phyloP scores from a whole-genome alignment of 2,113 vertebrate species.

The Grammomys dolichurus region DNA sequence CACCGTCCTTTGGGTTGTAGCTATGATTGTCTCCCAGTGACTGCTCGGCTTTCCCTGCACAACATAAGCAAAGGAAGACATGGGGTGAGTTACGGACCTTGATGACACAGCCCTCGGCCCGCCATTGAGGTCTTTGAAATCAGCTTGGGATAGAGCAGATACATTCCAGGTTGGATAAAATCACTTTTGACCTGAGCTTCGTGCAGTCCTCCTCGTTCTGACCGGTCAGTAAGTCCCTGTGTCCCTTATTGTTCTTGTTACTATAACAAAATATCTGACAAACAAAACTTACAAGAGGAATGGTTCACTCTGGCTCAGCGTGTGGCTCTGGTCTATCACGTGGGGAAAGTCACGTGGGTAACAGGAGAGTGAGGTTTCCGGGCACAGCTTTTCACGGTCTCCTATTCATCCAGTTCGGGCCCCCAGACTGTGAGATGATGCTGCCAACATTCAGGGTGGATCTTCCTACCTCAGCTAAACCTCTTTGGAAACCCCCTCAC shows the following conservation, averaged over 20 bases:
- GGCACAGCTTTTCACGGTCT: background rate
- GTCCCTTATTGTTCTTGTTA: background rate
- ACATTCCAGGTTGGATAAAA: background rate
- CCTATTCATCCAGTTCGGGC: background rate
- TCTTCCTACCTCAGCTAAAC: background rate
- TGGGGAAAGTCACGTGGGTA: too few relatives aligned
- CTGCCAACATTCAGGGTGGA: background rate
- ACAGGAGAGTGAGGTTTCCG: too few relatives aligned
- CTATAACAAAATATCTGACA: background rate
- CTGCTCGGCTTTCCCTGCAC: background rate
- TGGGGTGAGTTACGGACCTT: too few relatives aligned
- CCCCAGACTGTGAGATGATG: background rate
- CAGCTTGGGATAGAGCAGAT: background rate
- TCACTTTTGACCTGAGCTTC: background rate
- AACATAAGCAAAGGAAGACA: background rate
- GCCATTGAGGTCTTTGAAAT: background rate
- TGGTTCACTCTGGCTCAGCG: background rate
- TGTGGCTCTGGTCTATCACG: background rate
- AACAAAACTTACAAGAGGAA: background rate
- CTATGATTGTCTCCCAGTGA: too few relatives aligned
- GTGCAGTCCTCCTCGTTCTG: background rate
- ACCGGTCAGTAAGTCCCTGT: too few relatives aligned
- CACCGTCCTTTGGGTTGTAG: background rate
- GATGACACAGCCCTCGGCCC: background rate
- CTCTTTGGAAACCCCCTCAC: background rate